Conservation (phyloP, 2,113 vertebrate genomes). For the Lates calcarifer region DNA sequence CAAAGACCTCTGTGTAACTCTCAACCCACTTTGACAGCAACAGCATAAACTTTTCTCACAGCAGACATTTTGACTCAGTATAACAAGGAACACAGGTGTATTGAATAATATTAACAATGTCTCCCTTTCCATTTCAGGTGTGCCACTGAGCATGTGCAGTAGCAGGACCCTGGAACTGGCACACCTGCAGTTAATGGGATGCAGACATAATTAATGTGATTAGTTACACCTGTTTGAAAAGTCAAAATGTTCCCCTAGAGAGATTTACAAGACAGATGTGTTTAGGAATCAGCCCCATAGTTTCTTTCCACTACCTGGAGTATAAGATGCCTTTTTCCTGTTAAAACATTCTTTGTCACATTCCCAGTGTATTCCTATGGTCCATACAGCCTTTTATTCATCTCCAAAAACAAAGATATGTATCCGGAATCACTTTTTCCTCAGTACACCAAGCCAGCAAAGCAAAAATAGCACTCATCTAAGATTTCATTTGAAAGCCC, state of each 20-base stretch:
- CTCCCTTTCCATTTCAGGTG: neutral
- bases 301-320: slow-evolving; percentile 7
- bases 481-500: slow-evolving; percentile 30
- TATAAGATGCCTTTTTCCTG: slow-evolving; percentile 1
- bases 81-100: neutral
- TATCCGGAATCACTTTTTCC: slow-evolving; percentile 18
- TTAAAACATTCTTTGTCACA: slow-evolving; percentile 6
- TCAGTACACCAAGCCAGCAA: slow-evolving; percentile 12
- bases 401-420: neutral
- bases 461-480: slow-evolving; percentile 40
- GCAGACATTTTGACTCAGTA: neutral
- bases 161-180: neutral
- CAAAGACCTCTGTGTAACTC: neutral
- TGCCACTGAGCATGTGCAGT: slow-evolving; percentile 9
- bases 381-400: neutral
- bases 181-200: slow-evolving; percentile 16
- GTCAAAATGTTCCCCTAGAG: neutral
- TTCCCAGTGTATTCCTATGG: neutral
- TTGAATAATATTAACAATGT: neutral
- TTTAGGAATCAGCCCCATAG: neutral
- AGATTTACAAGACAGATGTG: neutral
- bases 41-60: neutral
- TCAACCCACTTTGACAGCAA: neutral
- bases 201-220: slow-evolving; percentile 16
- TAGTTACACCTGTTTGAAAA: slow-evolving; percentile 17